These are phyloP conservation scores for Leucoptera coffeella DNA, from an alignment of 2,888 invertebrate genomes.

Conservation along the genomic window DNA sequence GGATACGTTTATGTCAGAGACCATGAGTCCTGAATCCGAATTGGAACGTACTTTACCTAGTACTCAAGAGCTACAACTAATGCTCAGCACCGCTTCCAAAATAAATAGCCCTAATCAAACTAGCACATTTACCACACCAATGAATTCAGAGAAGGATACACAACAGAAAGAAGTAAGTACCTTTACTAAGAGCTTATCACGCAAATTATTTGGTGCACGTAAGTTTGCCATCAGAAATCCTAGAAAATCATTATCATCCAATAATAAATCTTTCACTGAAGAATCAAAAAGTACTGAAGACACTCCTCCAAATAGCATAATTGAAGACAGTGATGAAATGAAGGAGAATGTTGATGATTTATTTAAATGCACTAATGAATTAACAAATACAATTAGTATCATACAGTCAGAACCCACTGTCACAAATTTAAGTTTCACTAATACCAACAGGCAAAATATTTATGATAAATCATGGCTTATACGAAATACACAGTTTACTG, in stretches of 20 bases:
- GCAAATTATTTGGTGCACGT: conserved; percentile 63
- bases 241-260: conserved; percentile 46
- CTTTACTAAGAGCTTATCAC: conserved; percentile 49
- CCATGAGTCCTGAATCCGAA: conserved; percentile 13
- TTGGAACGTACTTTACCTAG: conserved; percentile 21
- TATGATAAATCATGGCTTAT: no score
- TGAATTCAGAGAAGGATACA: conserved; percentile 9
- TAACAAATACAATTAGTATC: no score
- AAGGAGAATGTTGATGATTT: conserved; percentile 65
- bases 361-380: no score
- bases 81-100: conserved; percentile 31
- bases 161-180: conserved; percentile 12
- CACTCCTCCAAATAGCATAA: neutral
- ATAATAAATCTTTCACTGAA: neutral
- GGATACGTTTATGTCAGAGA: conserved; percentile 11
- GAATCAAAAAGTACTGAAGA: neutral
- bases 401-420: no score
- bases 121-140: no score
- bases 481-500: no score
- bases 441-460: no score
- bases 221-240: conserved; percentile 72
- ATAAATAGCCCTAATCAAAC: conserved; percentile 1
- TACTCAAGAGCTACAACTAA: conserved; percentile 30
- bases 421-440: no score
- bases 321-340: conserved; percentile 1